Conservation (phyloP, 2,888 invertebrate species). For the Nyleta sp. region DNA sequence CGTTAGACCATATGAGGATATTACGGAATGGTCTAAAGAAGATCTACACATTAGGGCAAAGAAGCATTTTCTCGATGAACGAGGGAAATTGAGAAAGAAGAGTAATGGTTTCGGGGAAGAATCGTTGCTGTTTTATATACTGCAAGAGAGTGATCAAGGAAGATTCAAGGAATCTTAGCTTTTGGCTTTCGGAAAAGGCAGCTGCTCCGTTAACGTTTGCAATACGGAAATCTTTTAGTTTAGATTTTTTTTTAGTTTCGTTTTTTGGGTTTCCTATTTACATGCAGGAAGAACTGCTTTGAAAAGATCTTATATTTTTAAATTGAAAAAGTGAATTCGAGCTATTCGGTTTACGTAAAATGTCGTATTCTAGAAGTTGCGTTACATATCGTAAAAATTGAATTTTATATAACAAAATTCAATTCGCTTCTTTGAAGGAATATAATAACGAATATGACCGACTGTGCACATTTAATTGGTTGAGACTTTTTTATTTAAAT, state of each 20-base stretch:
- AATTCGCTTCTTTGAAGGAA: too few relatives aligned
- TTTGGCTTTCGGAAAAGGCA: constrained; percentile 14
- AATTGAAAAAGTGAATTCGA: background rate
- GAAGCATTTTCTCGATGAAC: constrained; percentile 57
- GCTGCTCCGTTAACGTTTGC: background rate
- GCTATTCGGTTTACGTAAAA: background rate
- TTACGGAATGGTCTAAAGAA: constrained; percentile 51
- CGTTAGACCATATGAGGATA: constrained; percentile 61
- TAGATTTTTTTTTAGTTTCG: background rate
- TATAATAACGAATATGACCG: too few relatives aligned
- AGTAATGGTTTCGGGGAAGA: constrained; percentile 42
- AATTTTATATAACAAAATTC: too few relatives aligned
- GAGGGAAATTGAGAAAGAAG: constrained; percentile 61
- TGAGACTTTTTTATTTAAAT: too few relatives aligned
- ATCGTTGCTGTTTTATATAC: constrained; percentile 49
- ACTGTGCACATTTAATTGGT: too few relatives aligned
- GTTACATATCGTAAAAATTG: too few relatives aligned
- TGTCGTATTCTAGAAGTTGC: too few relatives aligned
- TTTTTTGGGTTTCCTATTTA: background rate
- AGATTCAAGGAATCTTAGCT: constrained; percentile 40
- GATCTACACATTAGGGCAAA: constrained; percentile 50
- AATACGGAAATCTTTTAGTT: constrained; percentile 11
- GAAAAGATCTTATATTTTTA: background rate
- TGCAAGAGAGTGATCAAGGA: constrained; percentile 31
- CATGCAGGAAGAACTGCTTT: background rate